A percentile compares a stretch with the other conserved stretches of the same genome.
phyloP scores from a whole-genome alignment of 1,140 invertebrate genomes.

The Drosophila eugracilis region DNA sequence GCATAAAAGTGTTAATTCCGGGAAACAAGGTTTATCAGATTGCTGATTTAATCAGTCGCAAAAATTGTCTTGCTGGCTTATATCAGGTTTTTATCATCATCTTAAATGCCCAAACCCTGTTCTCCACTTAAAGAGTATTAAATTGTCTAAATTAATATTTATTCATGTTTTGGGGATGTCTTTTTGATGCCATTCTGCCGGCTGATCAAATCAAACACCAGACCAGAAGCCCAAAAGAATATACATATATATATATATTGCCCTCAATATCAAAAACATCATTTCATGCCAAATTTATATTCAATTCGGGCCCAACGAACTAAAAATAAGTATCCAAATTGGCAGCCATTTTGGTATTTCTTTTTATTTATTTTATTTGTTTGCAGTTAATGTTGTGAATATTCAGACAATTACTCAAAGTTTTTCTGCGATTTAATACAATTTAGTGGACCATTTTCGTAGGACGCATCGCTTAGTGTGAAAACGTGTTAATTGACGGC shows the following conservation, averaged over 20 bases:
- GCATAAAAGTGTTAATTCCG: not conserved
- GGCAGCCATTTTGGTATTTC: conserved; percentile 57
- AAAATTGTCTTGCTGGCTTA: not conserved
- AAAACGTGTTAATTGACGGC: conserved; percentile 72
- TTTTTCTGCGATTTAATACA: conserved; percentile 44
- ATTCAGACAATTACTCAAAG: conserved; percentile 35
- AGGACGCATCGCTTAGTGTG: conserved; percentile 57
- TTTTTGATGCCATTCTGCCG: conserved; percentile 7
- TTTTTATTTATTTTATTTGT: conserved; percentile 35
- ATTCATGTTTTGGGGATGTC: conserved; percentile 6
- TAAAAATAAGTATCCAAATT: conserved; percentile 33
- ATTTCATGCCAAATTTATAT: conserved; percentile 84
- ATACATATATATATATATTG: no score
- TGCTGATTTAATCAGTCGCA: not conserved
- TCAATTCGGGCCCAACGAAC: conserved; percentile 58
- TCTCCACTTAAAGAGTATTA: conserved; percentile 3
- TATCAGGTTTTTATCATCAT: no score
- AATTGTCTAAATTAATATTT: not conserved
- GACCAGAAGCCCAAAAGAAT: conserved; percentile 13
- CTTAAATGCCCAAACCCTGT: no score
- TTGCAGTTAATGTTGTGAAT: conserved; percentile 45
- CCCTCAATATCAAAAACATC: conserved; percentile 66
- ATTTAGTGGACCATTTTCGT: conserved; percentile 52
- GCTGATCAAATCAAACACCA: conserved; percentile 41
- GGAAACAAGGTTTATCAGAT: not conserved